Percentiles rank a stretch among this genome's conserved stretches.
These are phyloP conservation scores for Atherix ibis DNA, from an alignment of 2,888 invertebrate species.

Conservation along the genomic window DNA sequence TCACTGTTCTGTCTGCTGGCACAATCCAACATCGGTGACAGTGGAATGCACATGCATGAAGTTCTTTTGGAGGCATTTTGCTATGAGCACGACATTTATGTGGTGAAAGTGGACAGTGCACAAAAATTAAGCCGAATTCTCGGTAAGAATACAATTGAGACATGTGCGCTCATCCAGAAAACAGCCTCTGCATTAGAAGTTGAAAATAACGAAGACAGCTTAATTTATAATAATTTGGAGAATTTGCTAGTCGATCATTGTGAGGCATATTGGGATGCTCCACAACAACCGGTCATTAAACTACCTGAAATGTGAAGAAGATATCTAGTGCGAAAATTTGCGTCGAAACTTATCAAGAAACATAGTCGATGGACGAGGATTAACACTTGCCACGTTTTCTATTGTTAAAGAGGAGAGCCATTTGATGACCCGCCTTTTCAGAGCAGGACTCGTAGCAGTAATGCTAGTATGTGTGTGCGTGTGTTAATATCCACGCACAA, in stretches of 20 bases:
- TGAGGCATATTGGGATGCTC: slow-evolving; percentile 46
- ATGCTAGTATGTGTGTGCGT: no score
- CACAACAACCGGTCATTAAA: slow-evolving; percentile 47
- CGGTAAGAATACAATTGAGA: slow-evolving; percentile 37
- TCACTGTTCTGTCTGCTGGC: slow-evolving; percentile 55
- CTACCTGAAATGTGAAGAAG: slow-evolving; percentile 47
- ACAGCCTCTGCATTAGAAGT: slow-evolving; percentile 29
- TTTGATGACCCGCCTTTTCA: no score
- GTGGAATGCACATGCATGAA: slow-evolving; percentile 63
- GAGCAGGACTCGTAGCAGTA: no score
- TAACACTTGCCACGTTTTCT: no score
- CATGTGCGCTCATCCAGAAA: slow-evolving; percentile 34
- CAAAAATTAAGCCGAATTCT: slow-evolving; percentile 35
- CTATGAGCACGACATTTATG: slow-evolving; percentile 61
- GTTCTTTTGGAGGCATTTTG: slow-evolving; percentile 64
- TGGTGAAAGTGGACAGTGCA: slow-evolving; percentile 47
- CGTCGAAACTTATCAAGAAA: no score
- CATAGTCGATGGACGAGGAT: no score
- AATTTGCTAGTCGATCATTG: slow-evolving; percentile 49
- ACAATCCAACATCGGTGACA: slow-evolving; percentile 50
- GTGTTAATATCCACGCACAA: no score
- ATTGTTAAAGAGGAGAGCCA: no score
- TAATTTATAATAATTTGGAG: slow-evolving; percentile 43
- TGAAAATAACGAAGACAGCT: slow-evolving; percentile 38
- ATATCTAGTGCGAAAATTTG: slow-evolving; percentile 5